Base-by-base conservation (phyloP, 2,113 vertebrate genomes). In the Numenius arquata region DNA sequence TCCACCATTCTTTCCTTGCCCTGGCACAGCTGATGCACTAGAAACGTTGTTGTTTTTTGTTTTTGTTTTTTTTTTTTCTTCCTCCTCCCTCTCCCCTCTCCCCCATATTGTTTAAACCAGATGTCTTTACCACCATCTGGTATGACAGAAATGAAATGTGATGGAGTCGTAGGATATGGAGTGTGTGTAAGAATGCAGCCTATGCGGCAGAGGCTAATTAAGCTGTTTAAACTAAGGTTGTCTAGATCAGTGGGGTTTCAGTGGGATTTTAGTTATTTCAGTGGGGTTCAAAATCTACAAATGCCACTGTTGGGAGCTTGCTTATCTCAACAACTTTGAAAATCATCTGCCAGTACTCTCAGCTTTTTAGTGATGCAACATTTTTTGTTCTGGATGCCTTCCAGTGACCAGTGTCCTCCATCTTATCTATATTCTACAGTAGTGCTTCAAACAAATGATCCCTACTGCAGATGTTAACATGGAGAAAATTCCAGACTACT, bases 261-360 rank as follows among this genome's bases (percentile, higher is more conserved):
- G 0, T 52, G 21, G 38, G 58, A 11, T 75, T 74, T 52, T 19
- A 23, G 22, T 29, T 41, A 36, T 81, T 68, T 66, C 30, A 4
- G 0, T 75, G 34, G 16, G 4, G 6, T 70, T 71, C 2, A 11
- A 9, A 7, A 43, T 36, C 17, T 66, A 50, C 47, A 75, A 30
- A 55, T 68, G 12, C 38, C 47, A 76, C 8, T 41, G 11, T 38
- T 74, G 41, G 27, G 65, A 81, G 15, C 5, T 45, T 40, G 25
- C 9, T 5, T 71, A 40, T 53, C 34, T 83, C 68, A 73, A 13
- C 8, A 47, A 11, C 36, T 85, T 72, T 36, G 21, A 93, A 92
- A 90, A 62, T 61, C 15, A 13, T 0, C 0, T 63, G 26, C 8
- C 18, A 48, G 19, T 62, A 40, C 2, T 72, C 29, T n/a, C 8